Evolutionary conservation across 2,113 vertebrate species (phyloP), one percentile per base, ranked within the genome.

Genomic region (Nibea coibor): DNA sequence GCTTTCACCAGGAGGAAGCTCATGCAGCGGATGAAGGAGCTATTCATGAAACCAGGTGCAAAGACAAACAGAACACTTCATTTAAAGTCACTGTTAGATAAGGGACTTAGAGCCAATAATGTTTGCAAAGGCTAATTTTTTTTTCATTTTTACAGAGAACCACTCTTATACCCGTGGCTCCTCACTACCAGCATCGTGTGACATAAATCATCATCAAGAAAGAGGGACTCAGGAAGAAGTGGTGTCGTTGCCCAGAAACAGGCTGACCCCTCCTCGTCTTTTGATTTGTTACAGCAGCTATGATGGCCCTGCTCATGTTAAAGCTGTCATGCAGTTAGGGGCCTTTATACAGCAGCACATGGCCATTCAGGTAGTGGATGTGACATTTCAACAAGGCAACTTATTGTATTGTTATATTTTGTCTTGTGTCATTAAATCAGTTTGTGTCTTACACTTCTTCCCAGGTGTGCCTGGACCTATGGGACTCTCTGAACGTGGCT

Each of bases 261-360:
- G 63, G 10, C 43, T 19, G 39, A 82, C 24, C 0, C 94, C 94
- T 20, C 95, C 95, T 56, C 91, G 90, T 17, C 94, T 96, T 19
- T 84, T 96, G 66, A 92, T 96, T 56, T 95, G 93, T 86, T 96
- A 96, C 81, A 94, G 95, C 65, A 88, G 91, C 65, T 31, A 12
- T 3, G 95, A 96, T 26, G 90, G 95, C n/a, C 89, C 93, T 0
- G 82, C 92, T 51, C 95, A 96, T 19, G 84, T 94, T 59, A 91
- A 77, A 35, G 93, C 92, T 0, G 92, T 96, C 64, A 75, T 96
- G 87, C 86, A 92, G 43, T 69, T 96, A 22, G 95, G 91, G 26
- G 89, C 90, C 20, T 96, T 96, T 87, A 80, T 96, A 11, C 95
- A 95, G 71, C 87, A 93, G 84, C 94, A 95, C 81, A 94, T 95